Evolutionary conservation across 1,140 invertebrate genomes (phyloP), one percentile per base, ranked within the genome.

Genomic region (Drosophila kohkoa): DNA sequence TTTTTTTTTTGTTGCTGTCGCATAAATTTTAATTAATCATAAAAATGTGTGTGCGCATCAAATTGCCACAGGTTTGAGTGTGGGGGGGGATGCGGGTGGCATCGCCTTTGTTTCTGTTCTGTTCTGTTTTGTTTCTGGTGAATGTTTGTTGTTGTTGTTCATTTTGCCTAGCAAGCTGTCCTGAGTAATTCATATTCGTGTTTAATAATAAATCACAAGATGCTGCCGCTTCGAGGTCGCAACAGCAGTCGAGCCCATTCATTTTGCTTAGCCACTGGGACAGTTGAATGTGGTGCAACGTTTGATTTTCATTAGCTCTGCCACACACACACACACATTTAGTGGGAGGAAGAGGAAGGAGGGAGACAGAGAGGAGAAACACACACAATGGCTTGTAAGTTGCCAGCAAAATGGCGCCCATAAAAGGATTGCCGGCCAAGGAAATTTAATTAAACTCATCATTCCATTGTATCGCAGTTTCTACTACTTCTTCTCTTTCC

Each of bases 121-220:
- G 30, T 63, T 20, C 20, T 43, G 11, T 20, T 1, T n/a, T 60
- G 3, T 28, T 41, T 1, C 35, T 60, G 5, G 25, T 46, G 10
- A 25, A n/a, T 54, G 35, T 32, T 8, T 38, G 35, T 3, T 38
- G 35, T 25, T 49, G 28, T 64, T 48, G 32, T 43, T 32, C 41
- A 38, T 58, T 52, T 49, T 41, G 73, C 68, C 77, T 85, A 78
- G 78, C 70, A 65, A 45, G 70, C 82, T 67, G 82, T 58, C 57
- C 49, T 48, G 65, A 49, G 51, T 67, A 83, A 88, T 88, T 88
- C 83, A 88, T 88, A 88, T 88, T 81, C 85, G 72, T 88, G 74
- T 89, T 88, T 80, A 83, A 89, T 88, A 88, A 89, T 88, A 88
- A 88, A 88, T 88, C 83, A 88, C 85, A 88, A 87, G 83, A 88